Base-by-base conservation (phyloP, 2,797 vertebrate species). In the Phalanger gymnotis region DNA sequence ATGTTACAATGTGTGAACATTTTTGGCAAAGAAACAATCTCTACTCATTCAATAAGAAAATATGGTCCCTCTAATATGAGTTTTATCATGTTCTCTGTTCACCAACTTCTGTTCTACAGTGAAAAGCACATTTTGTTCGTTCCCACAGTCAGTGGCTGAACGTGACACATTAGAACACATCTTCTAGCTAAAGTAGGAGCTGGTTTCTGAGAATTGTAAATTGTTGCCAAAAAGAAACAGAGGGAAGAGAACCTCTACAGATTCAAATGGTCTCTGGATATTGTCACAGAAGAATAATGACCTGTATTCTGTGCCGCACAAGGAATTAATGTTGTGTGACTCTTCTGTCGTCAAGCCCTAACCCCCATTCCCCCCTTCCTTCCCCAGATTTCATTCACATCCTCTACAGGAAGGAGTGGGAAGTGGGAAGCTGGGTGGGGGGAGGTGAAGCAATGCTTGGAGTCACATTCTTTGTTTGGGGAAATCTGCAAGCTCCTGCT, bases 221-320 rank as follows among this genome's bases (percentile, higher is more conserved):
- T 31, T 2, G 19, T 6, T 96, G 97, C 98, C 97, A 98, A 91
- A 94, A 94, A 94, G 92, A 92, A 57, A 40, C 92, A 98, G 98
- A 97, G 97, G 98, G 98, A 97, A 97, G 31, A 53, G 97, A 96
- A 90, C 97, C 97, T 98, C 96, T 97, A 98, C 98, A 94, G 92
- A 97, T 95, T 95, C 96, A 96, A 96, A 96, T 97, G 98, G 97
- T 99, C 98, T 98, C 98, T 99, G 99, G 98, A 99, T 98, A 98
- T 98, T 98, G 98, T 99, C 99, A 99, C 96, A 97, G 97, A 99
- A 99, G 99, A 99, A 98, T 99, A 99, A 99, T 99, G 98, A 98
- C 98, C 98, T 99, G 98, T 97, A 98, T 98, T 98, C 98, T 98
- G 97, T 98, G 98, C 98, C 97, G 98, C 98, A 98, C 98, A 95